Evolutionary conservation across 2,797 vertebrate species (phyloP).

Genomic region (Threskiornis aethiopicus): DNA sequence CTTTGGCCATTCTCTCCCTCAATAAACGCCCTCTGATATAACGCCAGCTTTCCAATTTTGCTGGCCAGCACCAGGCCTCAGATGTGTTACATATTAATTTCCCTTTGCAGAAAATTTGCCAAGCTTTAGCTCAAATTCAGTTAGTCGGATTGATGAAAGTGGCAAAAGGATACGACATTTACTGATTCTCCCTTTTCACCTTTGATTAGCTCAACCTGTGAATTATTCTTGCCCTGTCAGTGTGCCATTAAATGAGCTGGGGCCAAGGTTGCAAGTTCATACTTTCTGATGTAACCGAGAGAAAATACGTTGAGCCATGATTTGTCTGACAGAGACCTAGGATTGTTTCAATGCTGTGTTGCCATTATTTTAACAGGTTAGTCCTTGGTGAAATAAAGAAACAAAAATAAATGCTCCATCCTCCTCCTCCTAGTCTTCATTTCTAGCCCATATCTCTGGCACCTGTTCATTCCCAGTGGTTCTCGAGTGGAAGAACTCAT

Average conservation of each 20-base stretch:
- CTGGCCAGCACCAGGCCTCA: slow-evolving; percentile 81
- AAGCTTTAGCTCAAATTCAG: slow-evolving; percentile 91
- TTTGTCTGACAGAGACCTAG: slow-evolving; percentile 66
- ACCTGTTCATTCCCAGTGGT: background rate
- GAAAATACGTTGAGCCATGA: slow-evolving; percentile 65
- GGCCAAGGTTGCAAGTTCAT: slow-evolving; percentile 74
- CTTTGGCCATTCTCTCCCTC: slow-evolving; percentile 83
- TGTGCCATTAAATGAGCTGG: slow-evolving; percentile 81
- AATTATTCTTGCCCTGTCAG: slow-evolving; percentile 89
- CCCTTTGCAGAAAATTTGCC: slow-evolving; percentile 91
- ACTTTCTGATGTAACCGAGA: slow-evolving; percentile 69
- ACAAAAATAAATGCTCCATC: background rate
- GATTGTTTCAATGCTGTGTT: slow-evolving; percentile 63
- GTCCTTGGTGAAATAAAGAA: slow-evolving; percentile 11
- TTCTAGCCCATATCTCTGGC: background rate
- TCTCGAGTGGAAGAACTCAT: background rate
- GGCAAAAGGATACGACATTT: slow-evolving; percentile 96
- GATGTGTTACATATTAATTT: slow-evolving; percentile 99
- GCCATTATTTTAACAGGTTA: slow-evolving; percentile 63
- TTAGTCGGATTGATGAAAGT: slow-evolving; percentile 99
- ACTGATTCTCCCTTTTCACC: slow-evolving; percentile 99
- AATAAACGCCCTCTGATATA: slow-evolving; percentile 86
- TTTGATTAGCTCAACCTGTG: slow-evolving; percentile 96
- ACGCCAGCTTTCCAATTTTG: slow-evolving; percentile 87
- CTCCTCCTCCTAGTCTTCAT: background rate